Base-by-base conservation (phyloP, 1,140 invertebrate species). In the Nasonia giraulti region DNA sequence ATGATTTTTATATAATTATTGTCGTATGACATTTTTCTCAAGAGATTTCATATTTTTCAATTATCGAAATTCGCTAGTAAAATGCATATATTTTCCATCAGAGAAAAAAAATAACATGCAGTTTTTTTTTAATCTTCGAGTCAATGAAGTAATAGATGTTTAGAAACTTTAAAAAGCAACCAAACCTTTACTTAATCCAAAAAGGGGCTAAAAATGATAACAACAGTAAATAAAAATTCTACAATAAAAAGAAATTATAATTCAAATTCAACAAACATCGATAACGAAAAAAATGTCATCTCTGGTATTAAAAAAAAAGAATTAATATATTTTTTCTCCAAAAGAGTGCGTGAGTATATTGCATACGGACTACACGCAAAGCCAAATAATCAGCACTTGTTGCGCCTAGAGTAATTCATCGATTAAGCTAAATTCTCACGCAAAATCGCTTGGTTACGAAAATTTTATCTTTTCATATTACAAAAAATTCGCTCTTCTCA, bases 1-100 rank as follows among this genome's bases (percentile, higher is more conserved):
- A 76, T 86, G 84, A 85, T 85, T 76, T 80, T 66, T 69, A 79
- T 68, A 80, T 82, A 44, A 83, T 86, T 86, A 83, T 86, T 83
- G 80, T 86, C 85, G 44, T 23, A 33, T 66, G 85, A 82, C 68
- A 81, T 80, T 77, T 78, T 77, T 82, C 23, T 77, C 71, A 27
- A 82, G 80, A 78, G 80, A 82, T 82, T 77, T 37, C 80, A 80
- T 31, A 7, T 83, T 79, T 74, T 73, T 82, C 74, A 44, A 23
- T 85, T 76, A 76, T 81, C 69, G 31, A 81, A 80, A 84, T 75
- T 75, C 71, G 78, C n/a, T 84, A 10, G 74, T 6, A 11, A 40
- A 77, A 68, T 47, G 73, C 73, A 27, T 76, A 80, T 10, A 31
- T 78, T 78, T 27, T 40, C 40, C 23, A 55, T 20, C 31, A 55